Conservation (phyloP, 92 coral and sea anemone genomes). For the Bergia sp. region DNA sequence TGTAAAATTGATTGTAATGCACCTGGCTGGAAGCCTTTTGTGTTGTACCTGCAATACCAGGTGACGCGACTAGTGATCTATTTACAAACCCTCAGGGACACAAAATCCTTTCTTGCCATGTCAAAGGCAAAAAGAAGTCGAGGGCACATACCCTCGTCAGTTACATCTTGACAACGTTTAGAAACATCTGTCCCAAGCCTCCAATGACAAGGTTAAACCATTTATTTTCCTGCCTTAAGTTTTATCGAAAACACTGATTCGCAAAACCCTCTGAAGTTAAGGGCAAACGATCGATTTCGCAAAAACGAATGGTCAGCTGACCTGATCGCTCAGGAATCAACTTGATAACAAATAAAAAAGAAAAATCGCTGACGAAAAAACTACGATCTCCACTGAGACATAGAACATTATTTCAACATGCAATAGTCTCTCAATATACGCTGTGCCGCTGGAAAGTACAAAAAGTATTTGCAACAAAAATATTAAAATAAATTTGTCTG, state of each 20-base stretch:
- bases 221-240: not conserved
- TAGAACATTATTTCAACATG: not conserved
- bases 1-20: not conserved
- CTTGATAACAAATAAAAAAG: not conserved
- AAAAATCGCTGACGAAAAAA: not conserved
- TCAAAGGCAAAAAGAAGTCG: not conserved
- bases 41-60: slow-evolving; percentile 24
- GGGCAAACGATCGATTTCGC: not conserved
- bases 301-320: not conserved
- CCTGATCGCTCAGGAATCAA: slow-evolving; percentile 9
- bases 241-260: not conserved
- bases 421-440: no score
- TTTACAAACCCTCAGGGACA: slow-evolving; percentile 2
- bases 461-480: not conserved
- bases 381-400: no score
- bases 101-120: no score
- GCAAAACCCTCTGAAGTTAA: not conserved
- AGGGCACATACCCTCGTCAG: not conserved
- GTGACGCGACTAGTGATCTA: slow-evolving; percentile 15
- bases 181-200: not conserved
- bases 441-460: not conserved
- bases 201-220: no score
- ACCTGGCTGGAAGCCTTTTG: slow-evolving; percentile 7
- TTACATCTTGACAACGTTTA: not conserved
- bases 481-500: not conserved